These are phyloP conservation scores for Megaceryle maxima DNA, from an alignment of 2,113 vertebrate species.

Conservation along the genomic window DNA sequence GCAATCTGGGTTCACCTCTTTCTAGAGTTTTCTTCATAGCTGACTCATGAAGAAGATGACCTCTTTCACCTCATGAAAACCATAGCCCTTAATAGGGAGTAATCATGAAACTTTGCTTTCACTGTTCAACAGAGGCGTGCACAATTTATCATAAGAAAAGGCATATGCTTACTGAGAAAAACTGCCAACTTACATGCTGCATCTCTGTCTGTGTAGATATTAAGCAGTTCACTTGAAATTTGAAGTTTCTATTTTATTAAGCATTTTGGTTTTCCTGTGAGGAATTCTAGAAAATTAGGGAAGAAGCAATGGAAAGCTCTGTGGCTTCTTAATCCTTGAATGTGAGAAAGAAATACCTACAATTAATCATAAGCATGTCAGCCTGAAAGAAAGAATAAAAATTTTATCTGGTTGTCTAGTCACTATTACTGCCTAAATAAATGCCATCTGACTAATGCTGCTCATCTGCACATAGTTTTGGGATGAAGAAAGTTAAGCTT, in stretches of 20 bases:
- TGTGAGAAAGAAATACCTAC: not conserved
- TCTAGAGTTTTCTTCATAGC: not conserved
- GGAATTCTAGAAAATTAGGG: not conserved
- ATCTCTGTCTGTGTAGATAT: not conserved
- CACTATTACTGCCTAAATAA: conserved; percentile 21
- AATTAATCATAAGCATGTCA: not conserved
- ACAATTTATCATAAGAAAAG: not conserved
- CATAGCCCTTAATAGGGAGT: not conserved
- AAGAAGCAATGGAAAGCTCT: not conserved
- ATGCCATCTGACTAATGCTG: not conserved
- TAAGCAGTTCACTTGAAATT: not conserved
- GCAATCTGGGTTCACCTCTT: not conserved
- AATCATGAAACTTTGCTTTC: not conserved
- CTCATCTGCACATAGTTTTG: conserved; percentile 31
- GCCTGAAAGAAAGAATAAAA: not conserved
- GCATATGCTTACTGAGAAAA: not conserved
- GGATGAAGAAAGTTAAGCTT: conserved; percentile 47
- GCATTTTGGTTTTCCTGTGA: not conserved
- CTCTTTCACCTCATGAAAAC: not conserved
- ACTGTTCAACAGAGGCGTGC: not conserved
- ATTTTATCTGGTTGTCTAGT: not conserved
- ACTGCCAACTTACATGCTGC: not conserved
- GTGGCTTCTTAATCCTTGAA: not conserved
- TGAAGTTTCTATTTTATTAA: not conserved
- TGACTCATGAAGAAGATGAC: not conserved